Evolutionary conservation across 2,797 vertebrate species (phyloP).

Genomic region (Pseudomugil tenellus): DNA sequence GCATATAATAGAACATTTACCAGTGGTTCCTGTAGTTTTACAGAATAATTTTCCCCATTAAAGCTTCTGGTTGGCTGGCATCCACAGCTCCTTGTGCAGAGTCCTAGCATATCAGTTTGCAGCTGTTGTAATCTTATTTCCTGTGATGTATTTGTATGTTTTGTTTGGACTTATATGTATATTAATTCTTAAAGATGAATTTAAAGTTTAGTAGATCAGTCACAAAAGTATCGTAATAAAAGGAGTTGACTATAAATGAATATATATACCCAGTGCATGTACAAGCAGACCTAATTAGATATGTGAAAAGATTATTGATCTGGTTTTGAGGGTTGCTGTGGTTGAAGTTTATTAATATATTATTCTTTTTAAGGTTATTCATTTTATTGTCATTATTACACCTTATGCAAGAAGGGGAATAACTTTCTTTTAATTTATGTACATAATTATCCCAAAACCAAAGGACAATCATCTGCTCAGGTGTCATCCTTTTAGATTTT

Average conservation of each 20-base stretch:
- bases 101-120: background rate
- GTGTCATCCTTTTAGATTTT: constrained; percentile 19
- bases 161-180: background rate
- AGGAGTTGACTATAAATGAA: constrained; percentile 20
- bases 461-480: background rate
- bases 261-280: constrained; percentile 18
- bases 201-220: constrained; percentile 3
- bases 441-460: background rate
- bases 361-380: background rate
- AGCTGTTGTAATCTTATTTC: background rate
- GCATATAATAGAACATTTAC: background rate
- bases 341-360: constrained; percentile 34
- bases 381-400: constrained; percentile 13
- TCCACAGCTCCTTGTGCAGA: background rate
- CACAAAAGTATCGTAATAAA: constrained; percentile 16
- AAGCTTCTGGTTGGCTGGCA: background rate
- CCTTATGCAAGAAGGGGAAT: background rate
- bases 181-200: constrained; percentile 13
- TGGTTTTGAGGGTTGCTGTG: constrained; percentile 15
- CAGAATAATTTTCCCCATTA: background rate
- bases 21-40: background rate
- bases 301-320: constrained; percentile 35
- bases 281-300: constrained; percentile 23
- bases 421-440: background rate
- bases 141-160: background rate